Conservation (phyloP, 2,113 vertebrate species). For the Genyomyrus donnyi region DNA sequence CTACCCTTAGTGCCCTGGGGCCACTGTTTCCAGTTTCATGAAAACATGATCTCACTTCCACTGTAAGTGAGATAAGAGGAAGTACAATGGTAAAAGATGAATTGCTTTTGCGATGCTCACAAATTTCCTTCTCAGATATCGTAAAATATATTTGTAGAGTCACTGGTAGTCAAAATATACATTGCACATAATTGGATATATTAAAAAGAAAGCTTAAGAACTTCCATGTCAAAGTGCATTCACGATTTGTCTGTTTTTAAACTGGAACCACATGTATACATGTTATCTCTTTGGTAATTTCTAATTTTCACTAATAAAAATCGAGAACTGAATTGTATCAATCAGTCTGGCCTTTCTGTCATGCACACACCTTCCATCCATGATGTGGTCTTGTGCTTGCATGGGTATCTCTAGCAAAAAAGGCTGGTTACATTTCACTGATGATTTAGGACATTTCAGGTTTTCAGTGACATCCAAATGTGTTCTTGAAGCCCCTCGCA, state of each 20-base stretch:
- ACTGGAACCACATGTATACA: background rate
- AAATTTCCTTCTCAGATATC: background rate
- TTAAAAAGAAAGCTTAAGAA: background rate
- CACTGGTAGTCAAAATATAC: background rate
- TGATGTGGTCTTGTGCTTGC: background rate
- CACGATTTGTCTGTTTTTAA: background rate
- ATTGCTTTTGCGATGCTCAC: background rate
- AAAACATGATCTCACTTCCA: slow-evolving; percentile 1
- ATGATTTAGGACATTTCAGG: background rate
- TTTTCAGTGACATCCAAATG: background rate
- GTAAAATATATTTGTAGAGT: background rate
- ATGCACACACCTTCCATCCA: background rate
- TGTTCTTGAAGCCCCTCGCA: background rate
- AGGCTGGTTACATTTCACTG: background rate
- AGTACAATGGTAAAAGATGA: background rate
- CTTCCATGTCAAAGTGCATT: background rate
- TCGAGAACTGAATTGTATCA: background rate
- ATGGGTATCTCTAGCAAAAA: background rate
- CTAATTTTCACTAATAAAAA: background rate
- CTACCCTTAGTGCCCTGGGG: background rate
- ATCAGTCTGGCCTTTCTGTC: background rate
- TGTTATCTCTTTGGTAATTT: background rate
- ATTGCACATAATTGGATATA: background rate
- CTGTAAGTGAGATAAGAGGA: background rate
- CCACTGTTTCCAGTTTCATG: background rate